Base-by-base conservation (phyloP, 2,888 invertebrate species). In the Corythucha ciliata region DNA sequence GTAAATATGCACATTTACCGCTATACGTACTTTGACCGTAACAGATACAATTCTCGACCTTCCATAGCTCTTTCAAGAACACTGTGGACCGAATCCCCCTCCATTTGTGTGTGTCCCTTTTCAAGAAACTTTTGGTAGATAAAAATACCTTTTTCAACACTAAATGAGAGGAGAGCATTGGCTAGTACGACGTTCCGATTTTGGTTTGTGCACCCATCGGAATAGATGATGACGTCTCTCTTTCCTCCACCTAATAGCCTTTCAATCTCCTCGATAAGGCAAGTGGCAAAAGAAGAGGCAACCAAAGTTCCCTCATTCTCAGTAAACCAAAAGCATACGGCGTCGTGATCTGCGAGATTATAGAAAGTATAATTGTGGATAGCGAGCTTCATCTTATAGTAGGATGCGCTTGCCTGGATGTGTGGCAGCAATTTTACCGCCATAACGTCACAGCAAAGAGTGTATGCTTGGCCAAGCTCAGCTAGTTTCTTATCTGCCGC, bases 361-460 rank as follows among this genome's bases (percentile, higher is more conserved):
- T 29, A 49, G 7, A 50, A n/a, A 8, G 50, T 50, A 32, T 45
- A 50, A 21, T 45, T 45, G 16, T 50, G 44, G 7, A 34, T 27
- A 16, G 45, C 26, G 14, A 46, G 33, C 16, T 32, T 29, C 45
- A 45, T 45, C 20, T 45, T 45, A 20, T 20, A 32, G 12, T 45
- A 45, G 1, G 32, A 32, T 10, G 27, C 14, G 25, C 42, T 42
- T n/a, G 42, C 42, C 25, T 42, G 21, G 4, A 42, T 42, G 4
- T 42, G 25, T 14, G 51, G 51, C 21, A 26, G 24, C 22, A 48
- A 5, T 16, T 45, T 21, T 1, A 54, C 47, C 4, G 48, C 34
- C 52, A 45, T 45, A n/a, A 54, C 22, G 22, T 54, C 54, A 29
- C 41, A 40, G 16, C 47, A 53, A 10, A 55, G 26, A 2, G 27